phyloP scores from a whole-genome alignment of 2,888 invertebrate species.

The Strigamia transsilvanica region DNA sequence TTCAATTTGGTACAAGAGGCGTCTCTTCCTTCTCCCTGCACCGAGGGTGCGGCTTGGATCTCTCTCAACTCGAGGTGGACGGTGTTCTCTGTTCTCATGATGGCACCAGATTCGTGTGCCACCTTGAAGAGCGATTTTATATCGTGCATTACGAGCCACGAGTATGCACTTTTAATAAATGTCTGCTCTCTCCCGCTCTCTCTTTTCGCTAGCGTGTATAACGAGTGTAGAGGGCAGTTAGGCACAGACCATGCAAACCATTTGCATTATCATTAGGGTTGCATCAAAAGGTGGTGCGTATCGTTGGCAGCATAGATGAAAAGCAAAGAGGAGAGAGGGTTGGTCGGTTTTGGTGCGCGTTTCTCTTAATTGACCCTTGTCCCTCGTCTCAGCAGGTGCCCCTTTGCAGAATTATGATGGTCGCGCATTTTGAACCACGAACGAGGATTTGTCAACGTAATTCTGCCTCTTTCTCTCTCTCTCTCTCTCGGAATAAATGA shows the following conservation, averaged over 20 bases:
- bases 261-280: slow-evolving; percentile 49
- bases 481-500: slow-evolving; percentile 17
- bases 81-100: slow-evolving; percentile 40
- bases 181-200: slow-evolving; percentile 27
- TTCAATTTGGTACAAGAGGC: slow-evolving; percentile 53
- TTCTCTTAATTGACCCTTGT: slow-evolving; percentile 53
- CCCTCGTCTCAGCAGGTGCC: slow-evolving; percentile 51
- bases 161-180: slow-evolving; percentile 49
- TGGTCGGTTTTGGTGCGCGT: slow-evolving; percentile 27
- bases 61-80: slow-evolving; percentile 8
- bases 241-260: slow-evolving; percentile 47
- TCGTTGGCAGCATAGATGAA: slow-evolving; percentile 45
- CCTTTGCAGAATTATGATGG: slow-evolving; percentile 35
- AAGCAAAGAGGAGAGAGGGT: slow-evolving; percentile 3
- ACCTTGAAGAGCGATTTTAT: slow-evolving; percentile 47
- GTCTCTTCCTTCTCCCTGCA: slow-evolving; percentile 20
- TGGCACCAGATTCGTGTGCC: slow-evolving; percentile 43
- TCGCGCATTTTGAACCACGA: slow-evolving; percentile 47
- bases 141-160: slow-evolving; percentile 46
- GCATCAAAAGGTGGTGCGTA: slow-evolving; percentile 48
- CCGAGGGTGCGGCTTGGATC: slow-evolving; percentile 7
- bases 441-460: slow-evolving; percentile 51
- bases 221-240: slow-evolving; percentile 49
- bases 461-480: slow-evolving; percentile 46
- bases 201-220: slow-evolving; percentile 25